Evolutionary conservation across 2,113 vertebrate species (phyloP), one percentile per base, ranked within the genome.

Genomic region (Monopterus albus): DNA sequence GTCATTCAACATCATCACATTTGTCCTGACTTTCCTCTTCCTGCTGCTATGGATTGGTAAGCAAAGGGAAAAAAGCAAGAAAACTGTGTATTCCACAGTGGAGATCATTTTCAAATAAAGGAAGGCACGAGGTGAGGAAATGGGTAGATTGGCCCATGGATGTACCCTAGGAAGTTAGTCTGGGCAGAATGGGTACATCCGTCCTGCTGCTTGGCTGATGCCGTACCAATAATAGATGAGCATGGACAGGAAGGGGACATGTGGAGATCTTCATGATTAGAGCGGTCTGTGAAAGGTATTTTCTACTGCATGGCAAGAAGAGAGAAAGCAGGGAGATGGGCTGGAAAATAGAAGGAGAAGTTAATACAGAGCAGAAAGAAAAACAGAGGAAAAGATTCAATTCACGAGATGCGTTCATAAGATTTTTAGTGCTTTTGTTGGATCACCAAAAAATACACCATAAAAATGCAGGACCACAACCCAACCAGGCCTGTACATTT

Each of bases 181-280:
- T 45, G 49, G 63, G 63, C 42, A 20, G 52, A 64, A 42, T 39
- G 40, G 47, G 42, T 21, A 28, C 73, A 75, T 68, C 64, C 52
- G 64, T 74, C 42, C 55, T 14, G 46, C 46, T 6, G 17, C 43
- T 57, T 9, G 4, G 28, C 38, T 70, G 62, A 76, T 47, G 69
- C 29, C 35, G 1, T 2, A 46, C 26, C 59, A 72, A 59, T 78
- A 77, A 75, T 53, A 63, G 67, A 75, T 72, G 74, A 61, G 51
- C 43, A 15, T 28, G 59, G 43, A 40, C 6, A 15, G 50, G 47
- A 49, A 35, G 39, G 57, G 23, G 26, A 40, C 71, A 73, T 52
- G 64, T 42, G 21, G 73, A 65, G 66, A 53, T 47, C 42, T 36
- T 60, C 18, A 43, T 65, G 69, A 69, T 60, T 47, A 31, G 64